Base-by-base conservation (phyloP, 2,888 invertebrate genomes). In the Orthosia gracilis region DNA sequence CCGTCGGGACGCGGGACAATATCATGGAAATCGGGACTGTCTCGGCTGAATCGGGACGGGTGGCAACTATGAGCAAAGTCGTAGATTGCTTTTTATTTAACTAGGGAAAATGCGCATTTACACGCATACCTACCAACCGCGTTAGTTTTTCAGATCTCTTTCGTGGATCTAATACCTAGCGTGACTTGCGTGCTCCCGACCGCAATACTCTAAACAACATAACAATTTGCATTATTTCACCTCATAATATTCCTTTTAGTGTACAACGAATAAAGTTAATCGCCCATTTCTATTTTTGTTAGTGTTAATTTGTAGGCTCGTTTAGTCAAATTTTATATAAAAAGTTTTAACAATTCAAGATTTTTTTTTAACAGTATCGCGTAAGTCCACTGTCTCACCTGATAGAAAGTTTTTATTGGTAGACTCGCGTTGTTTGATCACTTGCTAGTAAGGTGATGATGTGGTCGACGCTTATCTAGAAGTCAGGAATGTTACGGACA, bases 101-200 rank as follows among this genome's bases (percentile, higher is more conserved):
- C 50, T 40, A 73, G 58, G 65, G 17, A 68, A 71, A 76, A 75
- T 79, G 67, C 69, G 67, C 69, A 78, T 73, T 68, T 69, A 71
- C 72, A 69, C 76, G 69, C 69, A 26, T 70, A 52, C 45, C 21
- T 50, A 65, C 58, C 21, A 50, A 65, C 58, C 26, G 49, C 61
- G 59, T 65, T 73, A 76, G 71, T 50, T 68, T 58, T 21, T 5
- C 73, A 69, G 72, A 89, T 89, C 88, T 75, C 7, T 77, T 68
- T 75, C 85, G 79, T 85, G 84, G 82, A 89, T 87, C 85, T 86
- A 69, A 45, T 86, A 40, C 40, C 40, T 40, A 26, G 86, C 86
- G 89, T 88, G 86, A 84, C 82, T 74, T 69, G 77, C 82, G 78
- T 84, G 85, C 55, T 12, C 54, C 21, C 52, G 31, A 62, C 73